A percentile compares a stretch with the other conserved stretches of the same genome.
These are phyloP conservation scores for Gouania willdenowi DNA, from an alignment of 2,797 vertebrate genomes.

Conservation along the genomic window DNA sequence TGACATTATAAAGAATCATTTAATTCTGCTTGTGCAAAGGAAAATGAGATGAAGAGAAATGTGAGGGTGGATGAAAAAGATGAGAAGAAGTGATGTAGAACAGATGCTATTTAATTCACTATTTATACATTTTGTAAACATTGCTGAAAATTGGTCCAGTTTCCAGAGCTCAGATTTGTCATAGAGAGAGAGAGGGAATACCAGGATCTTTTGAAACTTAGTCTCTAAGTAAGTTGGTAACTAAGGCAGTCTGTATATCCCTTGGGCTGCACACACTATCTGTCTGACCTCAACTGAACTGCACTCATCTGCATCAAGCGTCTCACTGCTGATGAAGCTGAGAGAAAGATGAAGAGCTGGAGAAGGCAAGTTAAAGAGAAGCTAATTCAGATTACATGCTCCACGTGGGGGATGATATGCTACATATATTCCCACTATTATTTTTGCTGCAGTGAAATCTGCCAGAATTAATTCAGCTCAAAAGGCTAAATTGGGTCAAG, in stretches of 20 bases:
- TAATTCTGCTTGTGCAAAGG: background rate
- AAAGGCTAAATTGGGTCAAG: background rate
- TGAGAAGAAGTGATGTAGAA: slow-evolving; percentile 16
- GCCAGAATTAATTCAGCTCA: background rate
- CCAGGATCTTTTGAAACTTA: slow-evolving; percentile 27
- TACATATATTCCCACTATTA: background rate
- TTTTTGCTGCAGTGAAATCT: background rate
- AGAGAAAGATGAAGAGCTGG: slow-evolving; percentile 12
- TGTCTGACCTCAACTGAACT: slow-evolving; percentile 64
- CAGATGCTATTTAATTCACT: too few relatives aligned
- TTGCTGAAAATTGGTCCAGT: too few relatives aligned
- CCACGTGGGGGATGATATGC: slow-evolving; percentile 5
- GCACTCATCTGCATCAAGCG: slow-evolving; percentile 29
- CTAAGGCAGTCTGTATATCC: slow-evolving; percentile 30
- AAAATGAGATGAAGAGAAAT: slow-evolving; percentile 6
- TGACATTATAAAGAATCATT: slow-evolving; percentile 42
- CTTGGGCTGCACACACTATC: slow-evolving; percentile 38
- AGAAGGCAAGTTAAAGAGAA: slow-evolving; percentile 5
- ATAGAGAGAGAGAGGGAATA: slow-evolving; percentile 6
- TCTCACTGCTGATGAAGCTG: slow-evolving; percentile 38
- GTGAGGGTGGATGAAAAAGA: background rate
- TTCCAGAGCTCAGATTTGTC: too few relatives aligned
- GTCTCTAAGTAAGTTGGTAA: slow-evolving; percentile 42
- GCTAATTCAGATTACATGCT: slow-evolving; percentile 10
- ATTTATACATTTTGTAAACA: slow-evolving; percentile 33